Conservation (phyloP, 2,113 vertebrate species). For the Bagarius yarrelli region DNA sequence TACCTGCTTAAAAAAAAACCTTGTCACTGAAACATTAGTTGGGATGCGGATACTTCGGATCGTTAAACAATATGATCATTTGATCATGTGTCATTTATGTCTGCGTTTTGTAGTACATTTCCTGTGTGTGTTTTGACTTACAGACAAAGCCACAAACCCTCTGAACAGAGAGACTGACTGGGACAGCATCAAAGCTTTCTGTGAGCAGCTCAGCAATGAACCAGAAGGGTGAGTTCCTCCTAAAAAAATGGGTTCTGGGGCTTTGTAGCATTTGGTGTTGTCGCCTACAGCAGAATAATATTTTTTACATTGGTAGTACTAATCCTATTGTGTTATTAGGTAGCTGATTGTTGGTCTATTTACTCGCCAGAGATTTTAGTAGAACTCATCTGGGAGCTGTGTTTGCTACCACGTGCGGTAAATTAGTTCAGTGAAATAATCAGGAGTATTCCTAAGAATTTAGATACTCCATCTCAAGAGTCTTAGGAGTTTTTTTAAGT, state of each 20-base stretch:
- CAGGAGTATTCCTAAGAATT: neutral
- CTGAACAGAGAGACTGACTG: conserved; percentile 90
- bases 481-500: no score
- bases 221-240: conserved; percentile 83
- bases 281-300: neutral
- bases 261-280: neutral
- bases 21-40: no score
- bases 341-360: no score
- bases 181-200: conserved; percentile 87
- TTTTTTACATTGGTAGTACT: no score
- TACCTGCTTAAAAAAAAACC: no score
- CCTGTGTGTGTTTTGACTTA: neutral
- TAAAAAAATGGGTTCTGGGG: neutral
- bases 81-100: no score
- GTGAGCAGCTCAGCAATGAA: conserved; percentile 89
- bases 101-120: neutral
- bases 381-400: no score
- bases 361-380: no score
- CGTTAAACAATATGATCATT: neutral
- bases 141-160: conserved; percentile 93
- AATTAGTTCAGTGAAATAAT: neutral
- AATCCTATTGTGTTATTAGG: no score
- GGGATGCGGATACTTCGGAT: no score
- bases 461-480: no score
- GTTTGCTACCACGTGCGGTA: no score